Evolutionary conservation across 2,797 vertebrate genomes (phyloP).

Genomic region (Triplophysa yarkandensis): DNA sequence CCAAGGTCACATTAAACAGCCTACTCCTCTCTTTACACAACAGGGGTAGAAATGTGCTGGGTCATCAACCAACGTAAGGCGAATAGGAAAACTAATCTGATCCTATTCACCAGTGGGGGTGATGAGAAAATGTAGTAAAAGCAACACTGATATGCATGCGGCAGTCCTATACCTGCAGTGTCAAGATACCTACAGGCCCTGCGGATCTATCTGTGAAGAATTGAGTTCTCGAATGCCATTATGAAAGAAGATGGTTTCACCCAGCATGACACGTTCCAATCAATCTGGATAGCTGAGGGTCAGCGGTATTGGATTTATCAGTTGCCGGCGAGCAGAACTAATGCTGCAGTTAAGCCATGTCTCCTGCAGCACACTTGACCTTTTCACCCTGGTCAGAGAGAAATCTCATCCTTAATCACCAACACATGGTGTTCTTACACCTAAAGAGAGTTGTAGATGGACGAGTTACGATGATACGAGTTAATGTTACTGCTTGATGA

Average conservation of each 20-base stretch:
- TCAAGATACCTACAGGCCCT: conserved; percentile 10
- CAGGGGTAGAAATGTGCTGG: conserved; percentile 25
- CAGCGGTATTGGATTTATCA: conserved; percentile 51
- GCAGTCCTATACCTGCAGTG: conserved; percentile 37
- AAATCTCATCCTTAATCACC: conserved; percentile 13
- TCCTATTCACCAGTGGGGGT: conserved; percentile 5
- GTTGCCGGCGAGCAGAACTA: conserved; percentile 30
- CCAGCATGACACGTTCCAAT: conserved; percentile 39
- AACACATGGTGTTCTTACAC: conserved; percentile 12
- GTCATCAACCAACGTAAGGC: conserved; percentile 18
- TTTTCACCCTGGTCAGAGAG: conserved; percentile 20
- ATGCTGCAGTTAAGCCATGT: conserved; percentile 36
- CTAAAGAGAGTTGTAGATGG: conserved; percentile 15
- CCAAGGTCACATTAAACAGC: conserved; percentile 17
- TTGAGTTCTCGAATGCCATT: conserved; percentile 13
- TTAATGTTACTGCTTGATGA: conserved; percentile 11
- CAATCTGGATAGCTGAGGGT: conserved; percentile 48
- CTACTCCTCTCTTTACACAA: conserved; percentile 14
- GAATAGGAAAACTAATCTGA: conserved; percentile 17
- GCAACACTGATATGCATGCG: conserved; percentile 36
- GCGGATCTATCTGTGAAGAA: conserved; percentile 19
- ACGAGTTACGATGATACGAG: background rate
- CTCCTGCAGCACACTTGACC: conserved; percentile 44
- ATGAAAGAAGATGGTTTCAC: conserved; percentile 37
- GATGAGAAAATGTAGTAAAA: conserved; percentile 23